Evolutionary conservation across 53 echinoderm and acorn worm genomes (phyloP).

Genomic region (Temnopleurus reevesii): DNA sequence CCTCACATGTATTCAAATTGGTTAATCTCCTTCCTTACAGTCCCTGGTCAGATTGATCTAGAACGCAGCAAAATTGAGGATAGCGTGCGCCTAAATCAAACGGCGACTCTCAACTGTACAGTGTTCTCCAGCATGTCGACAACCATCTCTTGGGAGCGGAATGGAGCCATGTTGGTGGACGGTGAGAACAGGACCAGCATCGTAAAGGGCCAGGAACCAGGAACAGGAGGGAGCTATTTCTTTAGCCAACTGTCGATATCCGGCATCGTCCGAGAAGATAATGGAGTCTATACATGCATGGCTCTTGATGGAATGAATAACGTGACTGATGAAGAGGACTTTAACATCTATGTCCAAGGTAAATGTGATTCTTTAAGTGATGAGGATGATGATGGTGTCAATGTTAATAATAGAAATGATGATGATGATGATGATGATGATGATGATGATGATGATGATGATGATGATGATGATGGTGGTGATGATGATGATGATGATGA

Average conservation of each 20-base stretch:
- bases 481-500: no score
- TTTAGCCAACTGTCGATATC: background rate
- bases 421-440: no score
- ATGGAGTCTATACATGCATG: background rate
- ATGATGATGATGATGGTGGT: no score
- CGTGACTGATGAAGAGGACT: background rate
- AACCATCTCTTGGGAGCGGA: background rate
- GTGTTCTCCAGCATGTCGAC: background rate
- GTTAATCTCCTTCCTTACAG: no score
- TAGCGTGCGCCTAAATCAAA: background rate
- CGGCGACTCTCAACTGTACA: slow-evolving; percentile 14
- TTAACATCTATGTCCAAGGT: background rate
- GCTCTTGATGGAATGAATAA: background rate
- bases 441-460: no score
- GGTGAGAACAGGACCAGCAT: background rate
- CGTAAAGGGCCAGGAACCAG: background rate
- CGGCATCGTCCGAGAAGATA: background rate
- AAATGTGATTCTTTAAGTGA: background rate
- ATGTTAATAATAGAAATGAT: no score
- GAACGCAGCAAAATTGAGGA: background rate
- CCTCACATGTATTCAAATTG: no score
- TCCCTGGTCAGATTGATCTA: background rate
- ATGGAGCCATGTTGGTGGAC: background rate
- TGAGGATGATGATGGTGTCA: no score
- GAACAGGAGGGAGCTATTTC: background rate